Conservation (phyloP, 2,888 invertebrate species). For the Scelioninae gen. 2 region DNA sequence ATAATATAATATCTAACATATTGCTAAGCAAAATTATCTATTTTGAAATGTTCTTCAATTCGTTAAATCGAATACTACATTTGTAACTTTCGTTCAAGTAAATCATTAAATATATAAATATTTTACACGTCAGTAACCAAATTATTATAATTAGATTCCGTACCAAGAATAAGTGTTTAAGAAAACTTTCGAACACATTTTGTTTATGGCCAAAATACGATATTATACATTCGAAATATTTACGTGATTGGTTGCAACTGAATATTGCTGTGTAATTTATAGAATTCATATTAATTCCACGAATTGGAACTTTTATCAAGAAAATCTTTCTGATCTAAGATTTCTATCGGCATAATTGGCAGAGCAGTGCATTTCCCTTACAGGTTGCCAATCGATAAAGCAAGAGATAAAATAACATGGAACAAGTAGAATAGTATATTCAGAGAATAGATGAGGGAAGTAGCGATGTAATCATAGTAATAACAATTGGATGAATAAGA, state of each 20-base stretch:
- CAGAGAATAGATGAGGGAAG: constrained; percentile 25
- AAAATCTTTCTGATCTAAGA: constrained; percentile 44
- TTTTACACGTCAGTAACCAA: no score
- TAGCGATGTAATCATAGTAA: constrained; percentile 35
- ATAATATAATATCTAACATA: no score
- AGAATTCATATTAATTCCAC: constrained; percentile 23
- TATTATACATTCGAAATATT: not conserved
- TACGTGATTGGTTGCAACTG: not conserved
- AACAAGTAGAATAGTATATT: constrained; percentile 25
- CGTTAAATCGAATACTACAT: no score
- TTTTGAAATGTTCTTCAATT: no score
- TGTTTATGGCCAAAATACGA: not conserved
- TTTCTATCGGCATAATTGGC: constrained; percentile 43
- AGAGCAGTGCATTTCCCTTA: constrained; percentile 38
- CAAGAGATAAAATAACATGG: constrained; percentile 33
- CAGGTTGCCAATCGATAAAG: constrained; percentile 47
- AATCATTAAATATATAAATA: no score
- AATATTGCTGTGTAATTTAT: constrained; percentile 24
- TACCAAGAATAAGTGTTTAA: no score
- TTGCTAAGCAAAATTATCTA: no score
- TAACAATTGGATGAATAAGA: constrained; percentile 22
- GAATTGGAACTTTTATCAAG: constrained; percentile 31
- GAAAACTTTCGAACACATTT: no score
- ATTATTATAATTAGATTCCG: no score
- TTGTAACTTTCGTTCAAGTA: no score